Conservation (phyloP, 1,140 invertebrate genomes). For the Ylistrum balloti region DNA sequence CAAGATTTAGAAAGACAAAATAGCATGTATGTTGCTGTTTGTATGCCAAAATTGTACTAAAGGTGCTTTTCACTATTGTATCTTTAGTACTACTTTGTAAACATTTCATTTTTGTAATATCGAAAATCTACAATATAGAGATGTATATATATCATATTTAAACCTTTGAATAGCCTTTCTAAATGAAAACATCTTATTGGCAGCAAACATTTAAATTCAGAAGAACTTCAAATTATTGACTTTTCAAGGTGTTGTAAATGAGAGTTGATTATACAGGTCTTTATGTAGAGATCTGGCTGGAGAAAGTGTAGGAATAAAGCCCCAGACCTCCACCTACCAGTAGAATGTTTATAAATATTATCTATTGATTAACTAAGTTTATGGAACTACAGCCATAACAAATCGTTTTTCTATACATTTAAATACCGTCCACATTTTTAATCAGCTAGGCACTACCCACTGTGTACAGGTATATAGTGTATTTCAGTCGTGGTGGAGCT, state of each 20-base stretch:
- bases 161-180: too few species aligned
- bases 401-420: constrained; percentile 31
- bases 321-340: not conserved
- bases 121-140: too few species aligned
- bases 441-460: not conserved
- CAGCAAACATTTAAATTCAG: not conserved
- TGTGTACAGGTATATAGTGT: not conserved
- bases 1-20: too few species aligned
- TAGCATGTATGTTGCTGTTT: too few species aligned
- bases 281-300: not conserved
- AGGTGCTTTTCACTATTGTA: too few species aligned
- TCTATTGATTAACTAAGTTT: constrained; percentile 9
- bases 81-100: too few species aligned
- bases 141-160: too few species aligned
- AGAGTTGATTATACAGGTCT: not conserved
- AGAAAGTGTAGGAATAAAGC: not conserved
- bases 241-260: not conserved
- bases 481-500: not conserved
- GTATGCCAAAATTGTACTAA: too few species aligned
- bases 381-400: not conserved
- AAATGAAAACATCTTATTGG: not conserved
- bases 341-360: not conserved
- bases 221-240: not conserved
- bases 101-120: too few species aligned
- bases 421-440: constrained; percentile 33